These are phyloP conservation scores for Melanotaenia nigrans DNA, from an alignment of 2,797 vertebrate species.

Conservation along the genomic window DNA sequence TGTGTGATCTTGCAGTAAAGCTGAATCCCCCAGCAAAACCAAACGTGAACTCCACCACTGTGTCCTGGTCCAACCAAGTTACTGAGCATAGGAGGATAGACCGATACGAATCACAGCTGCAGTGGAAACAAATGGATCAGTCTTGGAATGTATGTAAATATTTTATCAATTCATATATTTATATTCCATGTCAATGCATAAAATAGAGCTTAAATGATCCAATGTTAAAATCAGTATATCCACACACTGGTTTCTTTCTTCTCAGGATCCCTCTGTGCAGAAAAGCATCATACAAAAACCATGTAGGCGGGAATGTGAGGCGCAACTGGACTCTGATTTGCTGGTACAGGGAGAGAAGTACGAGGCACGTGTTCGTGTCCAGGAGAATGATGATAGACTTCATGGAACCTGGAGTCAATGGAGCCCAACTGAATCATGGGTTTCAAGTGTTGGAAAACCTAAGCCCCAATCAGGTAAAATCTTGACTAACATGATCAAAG, in stretches of 20 bases:
- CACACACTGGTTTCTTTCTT: not conserved
- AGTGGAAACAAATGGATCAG: conserved; percentile 54
- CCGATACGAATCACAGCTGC: not conserved
- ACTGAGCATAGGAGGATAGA: no score
- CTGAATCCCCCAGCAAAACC: conserved; percentile 48
- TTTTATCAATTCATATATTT: not conserved
- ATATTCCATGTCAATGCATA: no score
- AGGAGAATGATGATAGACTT: rapidly evolving
- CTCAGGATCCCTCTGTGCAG: conserved; percentile 14
- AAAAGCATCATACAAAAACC: rapidly evolving
- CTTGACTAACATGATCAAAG: not conserved
- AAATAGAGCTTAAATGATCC: no score
- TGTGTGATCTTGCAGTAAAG: conserved; percentile 60
- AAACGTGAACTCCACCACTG: conserved; percentile 20
- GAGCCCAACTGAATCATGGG: conserved; percentile 14
- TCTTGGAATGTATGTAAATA: conserved; percentile 55
- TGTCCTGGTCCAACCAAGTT: conserved; percentile 45
- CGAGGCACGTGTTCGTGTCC: conserved; percentile 43
- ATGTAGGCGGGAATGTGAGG: rapidly evolving
- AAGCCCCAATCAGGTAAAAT: conserved; percentile 8
- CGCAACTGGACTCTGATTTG: not conserved
- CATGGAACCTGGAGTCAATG: conserved; percentile 26
- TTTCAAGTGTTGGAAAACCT: conserved; percentile 1
- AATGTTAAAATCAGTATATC: not conserved
- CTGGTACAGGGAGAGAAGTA: conserved; percentile 29